These are phyloP conservation scores for Bombyx mandarina DNA, from an alignment of 1,140 invertebrate species.

Conservation along the genomic window DNA sequence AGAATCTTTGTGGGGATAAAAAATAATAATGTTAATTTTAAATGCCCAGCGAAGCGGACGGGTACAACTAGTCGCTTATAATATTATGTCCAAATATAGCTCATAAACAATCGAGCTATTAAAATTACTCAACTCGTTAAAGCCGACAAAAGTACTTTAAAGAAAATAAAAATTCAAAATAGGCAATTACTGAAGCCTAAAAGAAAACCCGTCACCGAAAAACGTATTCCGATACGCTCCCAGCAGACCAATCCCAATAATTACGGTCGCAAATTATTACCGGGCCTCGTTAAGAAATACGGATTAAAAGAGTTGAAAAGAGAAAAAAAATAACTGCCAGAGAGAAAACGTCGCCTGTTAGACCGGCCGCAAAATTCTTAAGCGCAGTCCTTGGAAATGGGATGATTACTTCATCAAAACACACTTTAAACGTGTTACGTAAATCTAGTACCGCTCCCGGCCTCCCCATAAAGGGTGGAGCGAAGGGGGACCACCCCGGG, in stretches of 20 bases:
- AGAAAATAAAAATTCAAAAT: too few relatives aligned
- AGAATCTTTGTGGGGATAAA: too few relatives aligned
- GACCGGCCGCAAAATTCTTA: conserved; percentile 66
- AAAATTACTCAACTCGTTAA: too few relatives aligned
- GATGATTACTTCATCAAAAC: conserved; percentile 71
- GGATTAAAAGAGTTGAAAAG: conserved; percentile 55
- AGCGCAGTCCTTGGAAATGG: conserved; percentile 64
- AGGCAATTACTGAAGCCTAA: too few relatives aligned
- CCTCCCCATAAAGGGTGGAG: conserved; percentile 38
- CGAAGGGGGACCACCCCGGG: conserved; percentile 29
- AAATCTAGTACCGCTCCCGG: conserved; percentile 61
- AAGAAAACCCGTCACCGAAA: too few relatives aligned
- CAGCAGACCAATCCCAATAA: conserved; percentile 9
- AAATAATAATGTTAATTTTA: too few relatives aligned
- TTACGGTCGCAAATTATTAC: conserved; percentile 31
- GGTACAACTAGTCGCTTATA: too few relatives aligned
- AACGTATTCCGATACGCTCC: neutral
- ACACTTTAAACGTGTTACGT: conserved; percentile 71
- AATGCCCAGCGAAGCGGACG: too few relatives aligned
- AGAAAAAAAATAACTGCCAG: conserved; percentile 24
- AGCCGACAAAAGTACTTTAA: too few relatives aligned
- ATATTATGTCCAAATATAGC: too few relatives aligned
- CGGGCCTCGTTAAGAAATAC: conserved; percentile 45
- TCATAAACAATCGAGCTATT: too few relatives aligned
- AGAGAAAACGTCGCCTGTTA: conserved; percentile 42